Evolutionary conservation across 2,797 vertebrate genomes (phyloP).

Genomic region (Atherinosoma microstoma): DNA sequence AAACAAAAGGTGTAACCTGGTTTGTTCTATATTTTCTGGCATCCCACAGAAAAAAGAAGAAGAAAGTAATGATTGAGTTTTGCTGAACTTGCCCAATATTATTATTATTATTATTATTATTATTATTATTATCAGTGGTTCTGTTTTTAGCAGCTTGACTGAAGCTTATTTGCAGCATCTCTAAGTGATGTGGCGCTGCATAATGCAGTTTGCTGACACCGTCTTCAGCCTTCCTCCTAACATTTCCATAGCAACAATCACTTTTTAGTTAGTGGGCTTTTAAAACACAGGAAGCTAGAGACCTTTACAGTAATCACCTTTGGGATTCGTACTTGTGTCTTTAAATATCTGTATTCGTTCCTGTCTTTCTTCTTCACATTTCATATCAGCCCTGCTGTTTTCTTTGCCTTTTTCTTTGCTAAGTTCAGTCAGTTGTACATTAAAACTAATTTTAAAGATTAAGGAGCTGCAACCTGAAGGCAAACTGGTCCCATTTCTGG

Average conservation of each 20-base stretch:
- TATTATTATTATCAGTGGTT: not conserved
- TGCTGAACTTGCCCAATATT: not conserved
- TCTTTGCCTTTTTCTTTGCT: slow-evolving; percentile 30
- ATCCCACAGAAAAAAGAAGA: not conserved
- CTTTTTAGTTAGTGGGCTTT: slow-evolving; percentile 49
- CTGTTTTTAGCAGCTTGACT: not conserved
- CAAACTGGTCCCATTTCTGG: slow-evolving; percentile 41
- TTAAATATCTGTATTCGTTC: slow-evolving; percentile 51
- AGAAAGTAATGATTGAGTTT: not conserved
- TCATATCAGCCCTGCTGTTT: slow-evolving; percentile 10
- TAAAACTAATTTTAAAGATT: slow-evolving; percentile 39
- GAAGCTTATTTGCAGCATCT: slow-evolving; percentile 10
- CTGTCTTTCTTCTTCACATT: not conserved
- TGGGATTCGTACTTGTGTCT: slow-evolving; percentile 29
- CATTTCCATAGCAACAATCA: slow-evolving; percentile 58
- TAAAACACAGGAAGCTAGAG: slow-evolving; percentile 52
- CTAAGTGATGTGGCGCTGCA: slow-evolving; percentile 22
- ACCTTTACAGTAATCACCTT: slow-evolving; percentile 47
- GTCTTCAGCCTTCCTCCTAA: slow-evolving; percentile 26
- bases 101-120: not conserved
- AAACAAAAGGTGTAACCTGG: too few relatives aligned
- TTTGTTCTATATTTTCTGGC: not conserved
- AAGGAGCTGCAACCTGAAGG: slow-evolving; percentile 56
- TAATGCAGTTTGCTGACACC: slow-evolving; percentile 25
- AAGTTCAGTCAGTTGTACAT: slow-evolving; percentile 29